A percentile compares a stretch with the other conserved stretches of the same genome.
These are phyloP conservation scores for Malthinus flaveolus DNA, from an alignment of 2,888 invertebrate species.

Conservation along the genomic window DNA sequence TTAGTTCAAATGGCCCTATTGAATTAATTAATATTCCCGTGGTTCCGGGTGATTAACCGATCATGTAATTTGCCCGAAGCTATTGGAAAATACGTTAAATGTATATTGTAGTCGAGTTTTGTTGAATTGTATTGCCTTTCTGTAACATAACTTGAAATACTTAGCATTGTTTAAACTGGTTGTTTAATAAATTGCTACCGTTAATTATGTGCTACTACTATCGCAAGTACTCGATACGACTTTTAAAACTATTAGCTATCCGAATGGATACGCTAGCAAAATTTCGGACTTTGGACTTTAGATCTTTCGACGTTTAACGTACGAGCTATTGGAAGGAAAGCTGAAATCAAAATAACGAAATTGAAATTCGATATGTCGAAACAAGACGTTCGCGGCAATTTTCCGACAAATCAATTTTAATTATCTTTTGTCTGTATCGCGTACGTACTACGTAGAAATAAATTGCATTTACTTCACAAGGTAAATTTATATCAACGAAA, in stretches of 20 bases:
- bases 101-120: slow-evolving; percentile 5
- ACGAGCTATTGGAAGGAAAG: too few relatives aligned
- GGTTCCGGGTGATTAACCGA: slow-evolving; percentile 24
- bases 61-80: slow-evolving; percentile 21
- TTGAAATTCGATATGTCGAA: too few relatives aligned
- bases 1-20: slow-evolving; percentile 35
- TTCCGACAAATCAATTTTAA: too few relatives aligned
- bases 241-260: neutral
- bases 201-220: neutral
- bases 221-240: neutral
- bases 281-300: too few relatives aligned
- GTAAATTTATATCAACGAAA: too few relatives aligned
- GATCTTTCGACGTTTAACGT: too few relatives aligned
- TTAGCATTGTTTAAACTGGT: slow-evolving; percentile 1
- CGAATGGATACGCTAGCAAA: too few relatives aligned
- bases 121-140: slow-evolving; percentile 3
- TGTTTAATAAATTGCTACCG: slow-evolving; percentile 1
- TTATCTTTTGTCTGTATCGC: too few relatives aligned
- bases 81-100: slow-evolving; percentile 17
- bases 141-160: slow-evolving; percentile 4
- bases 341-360: too few relatives aligned
- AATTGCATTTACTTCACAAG: too few relatives aligned
- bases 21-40: slow-evolving; percentile 29
- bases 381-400: too few relatives aligned
- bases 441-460: too few relatives aligned